Conservation (phyloP, 2,888 invertebrate genomes). For the Noctua janthe region DNA sequence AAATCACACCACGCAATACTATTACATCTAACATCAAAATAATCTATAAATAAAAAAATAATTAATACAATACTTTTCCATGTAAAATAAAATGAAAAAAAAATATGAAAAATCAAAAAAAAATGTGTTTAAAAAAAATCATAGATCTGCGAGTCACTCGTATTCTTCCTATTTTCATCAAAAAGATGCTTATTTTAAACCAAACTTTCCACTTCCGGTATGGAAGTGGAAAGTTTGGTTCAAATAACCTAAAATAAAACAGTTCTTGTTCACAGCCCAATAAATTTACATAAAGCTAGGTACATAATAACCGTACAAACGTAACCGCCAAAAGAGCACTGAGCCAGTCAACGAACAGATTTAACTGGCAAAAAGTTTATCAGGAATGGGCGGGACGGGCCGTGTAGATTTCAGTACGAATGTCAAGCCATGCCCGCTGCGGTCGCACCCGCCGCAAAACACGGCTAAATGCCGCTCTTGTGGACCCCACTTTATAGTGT, state of each 20-base stretch:
- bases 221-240: too few relatives aligned
- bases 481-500: slow-evolving; percentile 64
- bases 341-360: slow-evolving; percentile 68
- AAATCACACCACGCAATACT: too few relatives aligned
- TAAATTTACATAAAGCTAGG: slow-evolving; percentile 60
- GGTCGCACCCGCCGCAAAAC: slow-evolving; percentile 72
- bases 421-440: slow-evolving; percentile 70
- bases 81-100: too few relatives aligned
- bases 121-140: too few relatives aligned
- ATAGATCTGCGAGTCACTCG: too few relatives aligned
- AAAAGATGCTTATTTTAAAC: neutral
- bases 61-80: too few relatives aligned
- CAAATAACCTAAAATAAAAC: slow-evolving; percentile 16
- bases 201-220: neutral
- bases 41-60: too few relatives aligned
- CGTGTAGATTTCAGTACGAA: slow-evolving; percentile 68
- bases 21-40: too few relatives aligned
- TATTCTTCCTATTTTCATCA: too few relatives aligned
- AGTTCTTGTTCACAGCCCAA: slow-evolving; percentile 40
- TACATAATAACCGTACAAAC: slow-evolving; percentile 62
- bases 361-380: slow-evolving; percentile 76
- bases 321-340: slow-evolving; percentile 68
- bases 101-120: too few relatives aligned
- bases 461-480: slow-evolving; percentile 64
- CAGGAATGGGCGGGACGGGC: slow-evolving; percentile 75